A percentile compares a stretch with the other conserved stretches of the same genome.
These are phyloP conservation scores for Opisthograptis luteolata DNA, from an alignment of 2,888 invertebrate genomes.

Conservation along the genomic window DNA sequence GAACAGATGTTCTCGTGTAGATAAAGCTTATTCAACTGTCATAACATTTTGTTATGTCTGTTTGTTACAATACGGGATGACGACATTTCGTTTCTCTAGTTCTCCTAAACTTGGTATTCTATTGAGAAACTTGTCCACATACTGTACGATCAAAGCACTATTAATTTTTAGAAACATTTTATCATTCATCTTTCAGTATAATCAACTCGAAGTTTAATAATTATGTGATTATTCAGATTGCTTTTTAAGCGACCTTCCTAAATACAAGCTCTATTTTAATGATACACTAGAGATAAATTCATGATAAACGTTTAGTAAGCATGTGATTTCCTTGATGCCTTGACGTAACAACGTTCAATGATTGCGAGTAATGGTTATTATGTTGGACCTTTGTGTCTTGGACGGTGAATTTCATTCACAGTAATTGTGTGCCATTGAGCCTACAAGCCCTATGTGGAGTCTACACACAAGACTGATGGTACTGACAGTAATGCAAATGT, in stretches of 20 bases:
- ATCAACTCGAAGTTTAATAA: constrained; percentile 31
- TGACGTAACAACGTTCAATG: constrained; percentile 35
- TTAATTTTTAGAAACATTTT: constrained; percentile 29
- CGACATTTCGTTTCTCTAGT: constrained; percentile 44
- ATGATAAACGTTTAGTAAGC: constrained; percentile 3
- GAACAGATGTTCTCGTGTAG: constrained; percentile 65
- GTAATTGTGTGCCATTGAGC: constrained; percentile 60
- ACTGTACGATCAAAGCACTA: constrained; percentile 26
- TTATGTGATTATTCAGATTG: constrained; percentile 39
- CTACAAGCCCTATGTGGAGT: no score
- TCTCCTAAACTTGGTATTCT: constrained; percentile 34
- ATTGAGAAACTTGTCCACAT: constrained; percentile 33
- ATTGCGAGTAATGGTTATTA: constrained; percentile 46
- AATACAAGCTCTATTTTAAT: constrained; percentile 29
- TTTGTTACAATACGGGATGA: constrained; percentile 48
- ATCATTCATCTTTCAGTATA: constrained; percentile 33
- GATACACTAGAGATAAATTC: constrained; percentile 28
- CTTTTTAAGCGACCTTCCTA: constrained; percentile 31
- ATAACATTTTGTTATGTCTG: constrained; percentile 54
- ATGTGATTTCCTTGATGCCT: constrained; percentile 23
- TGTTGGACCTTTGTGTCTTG: constrained; percentile 44
- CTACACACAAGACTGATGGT: constrained; percentile 53
- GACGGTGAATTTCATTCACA: constrained; percentile 51
- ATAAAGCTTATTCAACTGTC: constrained; percentile 62
- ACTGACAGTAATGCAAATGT: constrained; percentile 69